Evolutionary conservation across 2,888 invertebrate species (phyloP).

Genomic region (Amphipyra tragopoginis): DNA sequence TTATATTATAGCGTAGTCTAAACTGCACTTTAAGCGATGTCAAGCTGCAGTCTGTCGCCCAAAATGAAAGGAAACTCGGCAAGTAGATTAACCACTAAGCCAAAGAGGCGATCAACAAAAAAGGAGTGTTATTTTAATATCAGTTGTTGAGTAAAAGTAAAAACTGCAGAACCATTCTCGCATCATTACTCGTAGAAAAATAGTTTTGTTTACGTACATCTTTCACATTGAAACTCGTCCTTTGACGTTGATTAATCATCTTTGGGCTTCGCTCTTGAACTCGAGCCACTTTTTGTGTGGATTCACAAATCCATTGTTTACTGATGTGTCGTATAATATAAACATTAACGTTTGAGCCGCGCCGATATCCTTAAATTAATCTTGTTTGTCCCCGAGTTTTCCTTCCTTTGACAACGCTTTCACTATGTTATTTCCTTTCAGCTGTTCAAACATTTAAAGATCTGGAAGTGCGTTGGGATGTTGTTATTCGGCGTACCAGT

Average conservation of each 20-base stretch:
- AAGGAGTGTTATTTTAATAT: too few species aligned
- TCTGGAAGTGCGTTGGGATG: too few species aligned
- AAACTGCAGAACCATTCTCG: slow-evolving; percentile 12
- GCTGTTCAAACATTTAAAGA: too few species aligned
- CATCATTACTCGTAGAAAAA: slow-evolving; percentile 26
- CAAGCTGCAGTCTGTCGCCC: too few species aligned
- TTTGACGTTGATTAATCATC: slow-evolving; percentile 44
- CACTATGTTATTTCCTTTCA: too few species aligned
- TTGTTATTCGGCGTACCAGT: too few species aligned
- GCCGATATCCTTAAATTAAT: slow-evolving; percentile 12
- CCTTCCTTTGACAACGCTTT: not conserved
- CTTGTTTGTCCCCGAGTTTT: not conserved
- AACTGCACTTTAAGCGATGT: too few species aligned
- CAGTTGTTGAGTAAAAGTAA: not conserved
- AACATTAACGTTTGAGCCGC: slow-evolving; percentile 19
- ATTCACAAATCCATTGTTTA: slow-evolving; percentile 34
- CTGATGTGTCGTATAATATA: slow-evolving; percentile 32
- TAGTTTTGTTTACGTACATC: slow-evolving; percentile 22
- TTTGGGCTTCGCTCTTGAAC: slow-evolving; percentile 26
- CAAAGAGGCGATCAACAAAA: too few species aligned
- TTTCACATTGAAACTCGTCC: slow-evolving; percentile 26
- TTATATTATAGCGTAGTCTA: too few species aligned
- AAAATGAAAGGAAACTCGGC: too few species aligned
- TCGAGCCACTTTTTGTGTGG: slow-evolving; percentile 24
- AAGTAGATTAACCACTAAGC: too few species aligned